Percentiles rank a stretch among this genome's conserved stretches.
phyloP scores from a whole-genome alignment of 2,888 invertebrate genomes.

The Ctena decussata region DNA sequence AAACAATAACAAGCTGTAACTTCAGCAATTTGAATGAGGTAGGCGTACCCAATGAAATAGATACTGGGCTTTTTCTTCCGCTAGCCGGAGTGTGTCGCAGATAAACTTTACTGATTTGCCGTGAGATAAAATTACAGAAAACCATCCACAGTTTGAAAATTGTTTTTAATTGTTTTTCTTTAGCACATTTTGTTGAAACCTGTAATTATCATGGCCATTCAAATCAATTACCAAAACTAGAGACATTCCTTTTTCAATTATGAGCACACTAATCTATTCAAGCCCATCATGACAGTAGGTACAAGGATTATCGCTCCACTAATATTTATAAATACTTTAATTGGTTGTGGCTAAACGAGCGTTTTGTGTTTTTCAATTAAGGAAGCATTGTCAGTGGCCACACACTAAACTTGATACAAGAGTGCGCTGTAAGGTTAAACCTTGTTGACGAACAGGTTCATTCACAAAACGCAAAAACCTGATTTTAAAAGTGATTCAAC shows the following conservation, averaged over 20 bases:
- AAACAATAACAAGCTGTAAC: background rate
- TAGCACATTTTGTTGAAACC: slow-evolving; percentile 51
- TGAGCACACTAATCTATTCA: slow-evolving; percentile 35
- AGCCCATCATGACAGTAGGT: slow-evolving; percentile 39
- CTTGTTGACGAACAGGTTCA: background rate
- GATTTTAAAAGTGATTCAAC: no score
- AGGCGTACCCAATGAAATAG: background rate
- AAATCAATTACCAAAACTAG: slow-evolving; percentile 50
- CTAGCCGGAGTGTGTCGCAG: background rate
- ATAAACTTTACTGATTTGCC: slow-evolving; percentile 30
- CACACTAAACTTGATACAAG: slow-evolving; percentile 46
- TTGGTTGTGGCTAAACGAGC: slow-evolving; percentile 35
- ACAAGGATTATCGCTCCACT: slow-evolving; percentile 29
- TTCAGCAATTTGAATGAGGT: background rate
- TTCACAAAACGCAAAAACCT: no score
- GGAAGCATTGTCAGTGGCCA: slow-evolving; percentile 33
- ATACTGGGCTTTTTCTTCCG: slow-evolving; percentile 9
- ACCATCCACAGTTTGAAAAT: slow-evolving; percentile 57
- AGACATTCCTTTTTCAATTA: slow-evolving; percentile 51
- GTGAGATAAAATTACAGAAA: slow-evolving; percentile 54
- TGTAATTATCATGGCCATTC: slow-evolving; percentile 57
- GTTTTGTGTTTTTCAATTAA: slow-evolving; percentile 62
- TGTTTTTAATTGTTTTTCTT: slow-evolving; percentile 63
- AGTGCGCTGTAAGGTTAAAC: background rate
- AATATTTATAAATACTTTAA: slow-evolving; percentile 15